Evolutionary conservation across 2,888 invertebrate species (phyloP).

Genomic region (Athrips mouffetella): DNA sequence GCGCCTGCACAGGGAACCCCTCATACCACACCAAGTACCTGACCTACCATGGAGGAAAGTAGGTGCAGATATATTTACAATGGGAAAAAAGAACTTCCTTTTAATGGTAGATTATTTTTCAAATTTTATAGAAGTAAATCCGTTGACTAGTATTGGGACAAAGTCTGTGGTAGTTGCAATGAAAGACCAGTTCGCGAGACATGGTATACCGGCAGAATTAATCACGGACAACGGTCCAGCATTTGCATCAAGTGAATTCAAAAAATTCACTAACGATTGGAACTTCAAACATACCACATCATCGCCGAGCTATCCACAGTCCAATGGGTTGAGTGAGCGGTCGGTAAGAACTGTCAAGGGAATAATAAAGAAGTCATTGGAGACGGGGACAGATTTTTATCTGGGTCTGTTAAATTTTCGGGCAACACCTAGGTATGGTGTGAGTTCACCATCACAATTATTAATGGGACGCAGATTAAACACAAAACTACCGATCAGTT

Average conservation of each 20-base stretch:
- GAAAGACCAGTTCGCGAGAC: constrained; percentile 23
- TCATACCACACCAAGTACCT: constrained; percentile 15
- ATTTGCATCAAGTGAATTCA: background rate
- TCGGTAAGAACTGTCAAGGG: constrained; percentile 6
- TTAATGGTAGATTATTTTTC: constrained; percentile 12
- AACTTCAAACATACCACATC: background rate
- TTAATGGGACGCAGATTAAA: constrained; percentile 1
- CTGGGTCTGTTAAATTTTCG: background rate
- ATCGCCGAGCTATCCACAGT: constrained; percentile 7
- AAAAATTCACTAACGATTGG: too few relatives aligned
- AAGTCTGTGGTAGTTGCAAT: constrained; percentile 14
- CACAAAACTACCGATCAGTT: too few relatives aligned
- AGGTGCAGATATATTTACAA: constrained; percentile 25
- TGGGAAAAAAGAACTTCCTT: constrained; percentile 20
- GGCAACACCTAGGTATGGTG: background rate
- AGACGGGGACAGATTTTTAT: background rate
- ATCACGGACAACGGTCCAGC: background rate
- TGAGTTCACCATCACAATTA: background rate
- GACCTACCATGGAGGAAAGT: constrained; percentile 23
- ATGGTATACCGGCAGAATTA: constrained; percentile 19
- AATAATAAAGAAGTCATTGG: background rate
- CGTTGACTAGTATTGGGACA: background rate
- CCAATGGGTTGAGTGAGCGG: constrained; percentile 9
- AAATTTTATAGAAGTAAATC: background rate
- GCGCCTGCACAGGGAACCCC: constrained; percentile 19